phyloP scores from a whole-genome alignment of 2,888 invertebrate genomes.

The Craniophora ligustri region DNA sequence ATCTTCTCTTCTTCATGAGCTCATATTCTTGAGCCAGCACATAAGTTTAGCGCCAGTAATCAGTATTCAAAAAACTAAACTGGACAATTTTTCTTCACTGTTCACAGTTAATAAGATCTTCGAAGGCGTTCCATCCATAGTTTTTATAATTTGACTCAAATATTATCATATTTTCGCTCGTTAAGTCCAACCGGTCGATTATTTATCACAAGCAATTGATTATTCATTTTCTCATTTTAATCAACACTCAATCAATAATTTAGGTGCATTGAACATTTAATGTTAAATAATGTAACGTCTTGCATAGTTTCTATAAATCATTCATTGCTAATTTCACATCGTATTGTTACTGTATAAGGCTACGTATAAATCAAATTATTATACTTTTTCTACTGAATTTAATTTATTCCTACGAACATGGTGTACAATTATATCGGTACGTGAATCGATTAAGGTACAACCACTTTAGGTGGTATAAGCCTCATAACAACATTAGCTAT shows the following conservation, averaged over 20 bases:
- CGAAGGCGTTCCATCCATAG: too few species aligned
- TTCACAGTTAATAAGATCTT: too few species aligned
- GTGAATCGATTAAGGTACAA: conserved; percentile 50
- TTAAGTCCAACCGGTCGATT: conserved; percentile 2
- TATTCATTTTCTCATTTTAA: conserved; percentile 17
- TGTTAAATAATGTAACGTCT: conserved; percentile 22
- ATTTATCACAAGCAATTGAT: conserved; percentile 19
- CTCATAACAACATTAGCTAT: conserved; percentile 53
- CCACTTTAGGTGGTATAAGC: conserved; percentile 34
- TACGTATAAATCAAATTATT: conserved; percentile 48
- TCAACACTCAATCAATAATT: conserved; percentile 20
- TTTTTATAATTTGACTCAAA: not conserved
- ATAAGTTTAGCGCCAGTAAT: too few species aligned
- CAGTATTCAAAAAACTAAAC: too few species aligned
- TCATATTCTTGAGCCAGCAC: too few species aligned
- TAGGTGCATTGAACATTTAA: conserved; percentile 27
- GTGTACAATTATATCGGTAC: conserved; percentile 51
- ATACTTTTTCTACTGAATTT: conserved; percentile 41
- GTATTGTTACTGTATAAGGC: conserved; percentile 32
- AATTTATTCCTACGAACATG: conserved; percentile 50
- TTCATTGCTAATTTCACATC: conserved; percentile 49
- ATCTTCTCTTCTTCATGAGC: too few species aligned
- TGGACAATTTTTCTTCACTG: too few species aligned
- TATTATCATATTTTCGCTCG: not conserved
- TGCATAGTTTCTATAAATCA: conserved; percentile 36